These are phyloP conservation scores for Morpho achilles DNA, from an alignment of 2,888 invertebrate genomes.

Conservation along the genomic window DNA sequence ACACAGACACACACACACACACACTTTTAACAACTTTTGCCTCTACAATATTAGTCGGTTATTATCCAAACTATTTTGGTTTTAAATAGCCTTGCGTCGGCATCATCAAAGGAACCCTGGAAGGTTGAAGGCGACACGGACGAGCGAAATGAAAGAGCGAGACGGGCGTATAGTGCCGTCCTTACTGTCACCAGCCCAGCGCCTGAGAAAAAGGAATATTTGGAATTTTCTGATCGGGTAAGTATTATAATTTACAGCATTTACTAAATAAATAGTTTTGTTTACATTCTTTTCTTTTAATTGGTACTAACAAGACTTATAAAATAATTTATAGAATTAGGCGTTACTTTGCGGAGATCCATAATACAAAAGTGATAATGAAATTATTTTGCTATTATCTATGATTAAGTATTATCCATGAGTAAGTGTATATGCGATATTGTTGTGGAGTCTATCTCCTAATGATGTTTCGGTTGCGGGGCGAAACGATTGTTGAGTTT, in stretches of 20 bases:
- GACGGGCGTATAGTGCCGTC: constrained; percentile 91
- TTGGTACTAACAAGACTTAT: no score
- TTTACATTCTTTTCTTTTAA: no score
- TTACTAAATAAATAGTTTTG: no score
- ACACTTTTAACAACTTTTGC: background rate
- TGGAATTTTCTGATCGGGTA: constrained; percentile 87
- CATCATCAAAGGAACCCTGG: constrained; percentile 89
- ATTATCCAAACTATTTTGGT: background rate
- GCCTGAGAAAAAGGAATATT: constrained; percentile 87
- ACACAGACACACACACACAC: background rate
- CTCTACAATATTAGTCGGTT: background rate
- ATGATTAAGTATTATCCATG: no score
- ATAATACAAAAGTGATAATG: no score
- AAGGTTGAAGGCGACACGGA: constrained; percentile 86
- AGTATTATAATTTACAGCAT: background rate
- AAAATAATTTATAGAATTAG: no score
- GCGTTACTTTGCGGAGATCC: no score
- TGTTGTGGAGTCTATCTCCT: no score
- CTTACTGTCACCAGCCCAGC: constrained; percentile 93
- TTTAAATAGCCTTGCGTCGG: constrained; percentile 72
- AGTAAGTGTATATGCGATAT: no score
- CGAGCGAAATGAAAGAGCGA: constrained; percentile 90
- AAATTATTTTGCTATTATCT: no score
- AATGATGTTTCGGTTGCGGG: no score
- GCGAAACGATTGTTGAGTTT: no score